Conservation (phyloP, 2,797 vertebrate species). For the Fratercula arctica region DNA sequence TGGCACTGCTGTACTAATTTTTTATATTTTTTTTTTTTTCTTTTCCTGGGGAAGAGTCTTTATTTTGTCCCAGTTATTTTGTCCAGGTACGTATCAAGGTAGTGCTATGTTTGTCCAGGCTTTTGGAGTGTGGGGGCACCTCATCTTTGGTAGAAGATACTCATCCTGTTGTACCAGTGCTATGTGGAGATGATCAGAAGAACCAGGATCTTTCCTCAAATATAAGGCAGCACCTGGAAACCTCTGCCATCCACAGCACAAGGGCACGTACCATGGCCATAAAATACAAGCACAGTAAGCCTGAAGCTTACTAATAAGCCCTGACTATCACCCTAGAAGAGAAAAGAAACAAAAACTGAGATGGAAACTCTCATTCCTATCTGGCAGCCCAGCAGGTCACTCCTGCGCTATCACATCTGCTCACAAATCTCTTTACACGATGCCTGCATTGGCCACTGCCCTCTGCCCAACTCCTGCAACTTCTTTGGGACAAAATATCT, state of each 20-base stretch:
- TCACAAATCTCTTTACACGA: neutral
- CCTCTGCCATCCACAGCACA: neutral
- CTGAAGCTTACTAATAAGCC: neutral
- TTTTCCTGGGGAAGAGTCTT: neutral
- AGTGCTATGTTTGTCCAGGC: neutral
- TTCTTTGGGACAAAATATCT: neutral
- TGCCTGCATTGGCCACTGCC: neutral
- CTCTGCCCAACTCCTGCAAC: neutral
- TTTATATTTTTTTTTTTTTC: too few relatives aligned
- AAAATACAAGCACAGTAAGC: neutral
- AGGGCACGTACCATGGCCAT: fast-evolving
- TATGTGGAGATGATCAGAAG: neutral
- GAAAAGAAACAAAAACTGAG: neutral
- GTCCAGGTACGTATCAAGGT: neutral
- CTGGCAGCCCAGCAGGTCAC: neutral
- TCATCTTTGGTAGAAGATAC: neutral
- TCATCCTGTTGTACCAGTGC: neutral
- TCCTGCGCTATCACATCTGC: neutral
- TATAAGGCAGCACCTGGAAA: neutral
- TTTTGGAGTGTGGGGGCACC: neutral
- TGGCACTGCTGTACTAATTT: neutral
- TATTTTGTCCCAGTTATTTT: neutral
- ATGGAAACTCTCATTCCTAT: neutral
- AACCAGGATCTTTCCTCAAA: neutral
- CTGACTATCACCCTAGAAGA: neutral